These are phyloP conservation scores for Zaprionus nigranus DNA, from an alignment of 1,140 invertebrate species.

Conservation along the genomic window DNA sequence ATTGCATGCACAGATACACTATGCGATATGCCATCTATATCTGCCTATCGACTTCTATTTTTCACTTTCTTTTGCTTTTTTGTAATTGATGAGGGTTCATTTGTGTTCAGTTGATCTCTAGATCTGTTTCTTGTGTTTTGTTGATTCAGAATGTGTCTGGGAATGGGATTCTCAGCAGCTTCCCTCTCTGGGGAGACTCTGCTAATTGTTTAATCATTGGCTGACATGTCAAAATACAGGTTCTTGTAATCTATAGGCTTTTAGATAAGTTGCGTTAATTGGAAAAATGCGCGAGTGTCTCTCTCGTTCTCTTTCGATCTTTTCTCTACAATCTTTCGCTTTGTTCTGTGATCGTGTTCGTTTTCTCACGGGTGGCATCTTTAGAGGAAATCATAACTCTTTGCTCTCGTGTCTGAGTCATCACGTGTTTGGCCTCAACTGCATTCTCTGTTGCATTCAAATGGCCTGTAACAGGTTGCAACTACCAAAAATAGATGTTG, in stretches of 20 bases:
- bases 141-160: conserved; percentile 58
- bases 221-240: conserved; percentile 68
- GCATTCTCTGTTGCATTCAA: conserved; percentile 33
- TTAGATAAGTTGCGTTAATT: conserved; percentile 76
- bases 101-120: conserved; percentile 42
- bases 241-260: conserved; percentile 66
- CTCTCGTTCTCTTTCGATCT: conserved; percentile 22
- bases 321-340: conserved; percentile 22
- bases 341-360: conserved; percentile 8
- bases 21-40: neutral
- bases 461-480: conserved; percentile 5
- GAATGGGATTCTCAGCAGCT: too few relatives aligned
- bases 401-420: conserved; percentile 4
- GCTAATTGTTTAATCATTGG: conserved; percentile 78
- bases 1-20: conserved; percentile 16
- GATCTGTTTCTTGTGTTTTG: conserved; percentile 41
- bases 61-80: conserved; percentile 73
- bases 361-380: conserved; percentile 43
- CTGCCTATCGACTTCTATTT: conserved; percentile 52
- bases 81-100: conserved; percentile 70
- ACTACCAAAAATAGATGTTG: conserved; percentile 1
- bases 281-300: conserved; percentile 48
- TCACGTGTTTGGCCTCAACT: conserved; percentile 14
- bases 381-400: conserved; percentile 4
- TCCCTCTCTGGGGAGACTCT: conserved; percentile 14